Conservation (phyloP, 2,113 vertebrate species). For the Catagonus wagneri region DNA sequence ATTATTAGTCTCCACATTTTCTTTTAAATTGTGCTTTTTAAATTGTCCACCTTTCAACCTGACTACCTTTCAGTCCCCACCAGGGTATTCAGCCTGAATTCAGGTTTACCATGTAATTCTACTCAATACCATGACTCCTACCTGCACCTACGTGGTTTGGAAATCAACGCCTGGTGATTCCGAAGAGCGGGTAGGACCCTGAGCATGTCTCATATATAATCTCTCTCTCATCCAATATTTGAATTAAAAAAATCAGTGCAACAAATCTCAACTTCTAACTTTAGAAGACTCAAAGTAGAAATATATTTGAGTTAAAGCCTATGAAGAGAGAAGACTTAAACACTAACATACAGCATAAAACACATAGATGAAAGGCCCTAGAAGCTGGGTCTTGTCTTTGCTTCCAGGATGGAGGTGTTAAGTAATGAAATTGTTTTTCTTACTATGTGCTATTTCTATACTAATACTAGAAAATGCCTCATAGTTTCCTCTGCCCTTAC, state of each 20-base stretch:
- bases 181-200: not conserved
- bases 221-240: not conserved
- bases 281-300: not conserved
- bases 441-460: no score
- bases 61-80: not conserved
- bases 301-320: not conserved
- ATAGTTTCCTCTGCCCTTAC: no score
- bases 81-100: not conserved
- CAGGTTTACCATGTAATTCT: not conserved
- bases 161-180: accelerated
- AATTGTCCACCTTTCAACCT: not conserved
- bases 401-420: not conserved
- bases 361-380: not conserved
- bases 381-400: not conserved
- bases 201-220: not conserved
- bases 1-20: not conserved
- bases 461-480: no score
- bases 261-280: not conserved
- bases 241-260: not conserved
- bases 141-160: no score
- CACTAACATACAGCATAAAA: not conserved
- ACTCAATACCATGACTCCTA: accelerated
- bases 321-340: not conserved
- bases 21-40: not conserved
- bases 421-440: no score